Base-by-base conservation (phyloP, 1,140 invertebrate genomes). In the Atta texana region DNA sequence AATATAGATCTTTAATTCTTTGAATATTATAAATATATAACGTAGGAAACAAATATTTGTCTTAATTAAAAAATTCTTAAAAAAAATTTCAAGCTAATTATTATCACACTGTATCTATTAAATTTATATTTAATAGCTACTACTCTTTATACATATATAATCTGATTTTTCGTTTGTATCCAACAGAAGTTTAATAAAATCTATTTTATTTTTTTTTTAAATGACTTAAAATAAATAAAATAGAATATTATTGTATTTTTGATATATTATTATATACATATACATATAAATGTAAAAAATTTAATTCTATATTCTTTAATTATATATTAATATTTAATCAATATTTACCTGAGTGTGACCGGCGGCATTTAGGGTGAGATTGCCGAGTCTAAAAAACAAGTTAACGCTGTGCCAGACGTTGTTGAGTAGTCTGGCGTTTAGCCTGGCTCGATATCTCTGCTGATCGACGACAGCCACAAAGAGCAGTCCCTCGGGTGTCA, bases 371-470 rank as follows among this genome's bases (percentile, higher is more conserved):
- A 97, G 94, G 3, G 96, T 97, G 14, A 97, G 95, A 93, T 97
- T 97, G 3, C 97, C 97, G 44, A 97, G 95, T 88, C 96, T 95
- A 90, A 96, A 97, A 57, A 96, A 94, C 18, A 98, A 94, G 91
- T 96, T 96, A n/a, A 97, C 96, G 90, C 96, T 97, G 93, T 98
- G 97, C 98, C 98, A 98, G 89, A 95, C 96, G 94, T 98, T 98
- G 95, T 98, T 97, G 16, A 98, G 95, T 78, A 97, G 96, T 88
- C 96, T 96, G 51, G 96, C 96, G 71, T 95, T 95, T n/a, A 98
- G 94, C 71, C 94, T 95, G 1, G 96, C 96, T 85, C 97, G 97
- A 90, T 97, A 96, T 44, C 95, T 94, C 88, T 93, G 96, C 92
- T 92, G 96, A 92, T 90, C 93, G 6, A 95, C 95, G 24, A 96